Conservation (phyloP, 2,888 invertebrate species). For the Meiosimyza decipiens region DNA sequence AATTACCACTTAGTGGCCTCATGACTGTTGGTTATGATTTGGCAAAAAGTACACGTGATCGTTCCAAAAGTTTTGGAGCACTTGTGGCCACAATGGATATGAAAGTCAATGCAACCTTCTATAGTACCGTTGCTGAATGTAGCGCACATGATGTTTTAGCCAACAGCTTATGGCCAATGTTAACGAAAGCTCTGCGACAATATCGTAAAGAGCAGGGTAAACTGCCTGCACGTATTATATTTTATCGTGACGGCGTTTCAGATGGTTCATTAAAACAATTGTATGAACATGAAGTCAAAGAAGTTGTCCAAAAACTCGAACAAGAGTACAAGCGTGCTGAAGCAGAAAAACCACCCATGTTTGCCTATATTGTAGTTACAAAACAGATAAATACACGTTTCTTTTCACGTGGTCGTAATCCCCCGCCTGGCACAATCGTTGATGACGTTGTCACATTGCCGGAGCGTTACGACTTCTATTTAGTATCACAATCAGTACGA, state of each 20-base stretch:
- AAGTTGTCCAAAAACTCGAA: conserved; percentile 70
- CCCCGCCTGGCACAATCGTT: conserved; percentile 87
- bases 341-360: conserved; percentile 64
- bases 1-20: conserved; percentile 73
- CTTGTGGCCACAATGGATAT: conserved; percentile 80
- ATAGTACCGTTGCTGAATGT: conserved; percentile 79
- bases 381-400: conserved; percentile 87
- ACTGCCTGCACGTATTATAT: conserved; percentile 79
- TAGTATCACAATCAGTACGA: conserved; percentile 86
- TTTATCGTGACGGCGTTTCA: conserved; percentile 94
- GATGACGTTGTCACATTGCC: conserved; percentile 88
- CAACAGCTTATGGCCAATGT: conserved; percentile 76
- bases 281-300: conserved; percentile 78
- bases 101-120: conserved; percentile 74
- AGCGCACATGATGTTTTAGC: conserved; percentile 79
- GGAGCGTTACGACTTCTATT: conserved; percentile 87
- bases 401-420: conserved; percentile 73
- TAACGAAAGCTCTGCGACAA: conserved; percentile 66
- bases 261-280: conserved; percentile 89
- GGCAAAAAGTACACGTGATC: conserved; percentile 81
- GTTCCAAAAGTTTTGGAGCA: conserved; percentile 77
- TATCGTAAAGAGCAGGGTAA: conserved; percentile 56
- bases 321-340: conserved; percentile 69
- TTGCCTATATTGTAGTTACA: conserved; percentile 87
- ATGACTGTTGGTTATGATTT: conserved; percentile 93